Evolutionary conservation across 1,140 invertebrate genomes (phyloP).

Genomic region (Drosophila repleta): DNA sequence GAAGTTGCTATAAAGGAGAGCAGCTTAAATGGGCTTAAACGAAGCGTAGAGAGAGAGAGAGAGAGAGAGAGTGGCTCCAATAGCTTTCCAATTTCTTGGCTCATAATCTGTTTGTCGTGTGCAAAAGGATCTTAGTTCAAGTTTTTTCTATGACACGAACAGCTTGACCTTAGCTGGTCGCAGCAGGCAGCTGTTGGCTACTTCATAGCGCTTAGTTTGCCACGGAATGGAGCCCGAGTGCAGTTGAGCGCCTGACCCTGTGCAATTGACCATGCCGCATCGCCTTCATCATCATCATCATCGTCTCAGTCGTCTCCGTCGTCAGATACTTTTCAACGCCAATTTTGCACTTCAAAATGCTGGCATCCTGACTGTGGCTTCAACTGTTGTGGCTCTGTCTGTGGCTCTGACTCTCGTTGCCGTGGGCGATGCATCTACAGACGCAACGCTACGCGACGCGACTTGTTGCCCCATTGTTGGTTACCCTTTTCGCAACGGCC

Average conservation of each 20-base stretch:
- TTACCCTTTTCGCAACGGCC: conserved; percentile 54
- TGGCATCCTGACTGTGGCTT: conserved; percentile 31
- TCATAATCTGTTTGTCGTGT: conserved; percentile 28
- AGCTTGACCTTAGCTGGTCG: conserved; percentile 59
- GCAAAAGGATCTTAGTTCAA: conserved; percentile 19
- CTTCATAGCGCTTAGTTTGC: conserved; percentile 75
- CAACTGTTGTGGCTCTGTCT: background rate
- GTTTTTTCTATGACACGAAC: conserved; percentile 15
- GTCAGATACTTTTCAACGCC: conserved; percentile 81
- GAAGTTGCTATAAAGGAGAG: background rate
- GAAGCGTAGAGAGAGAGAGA: too few species aligned
- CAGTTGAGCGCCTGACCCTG: conserved; percentile 52
- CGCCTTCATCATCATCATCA: conserved; percentile 19
- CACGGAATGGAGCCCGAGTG: conserved; percentile 43
- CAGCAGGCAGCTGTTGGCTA: conserved; percentile 40
- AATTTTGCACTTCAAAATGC: conserved; percentile 73
- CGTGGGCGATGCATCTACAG: conserved; percentile 73
- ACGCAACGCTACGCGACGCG: too few species aligned
- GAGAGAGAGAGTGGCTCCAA: background rate
- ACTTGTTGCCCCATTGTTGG: conserved; percentile 82
- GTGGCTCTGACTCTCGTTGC: conserved; percentile 40
- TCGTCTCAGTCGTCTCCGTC: conserved; percentile 30
- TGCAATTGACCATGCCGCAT: conserved; percentile 70
- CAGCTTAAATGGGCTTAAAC: too few species aligned
- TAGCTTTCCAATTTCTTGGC: background rate